phyloP scores from a whole-genome alignment of 2,888 invertebrate genomes.

The Bellardia pandia region DNA sequence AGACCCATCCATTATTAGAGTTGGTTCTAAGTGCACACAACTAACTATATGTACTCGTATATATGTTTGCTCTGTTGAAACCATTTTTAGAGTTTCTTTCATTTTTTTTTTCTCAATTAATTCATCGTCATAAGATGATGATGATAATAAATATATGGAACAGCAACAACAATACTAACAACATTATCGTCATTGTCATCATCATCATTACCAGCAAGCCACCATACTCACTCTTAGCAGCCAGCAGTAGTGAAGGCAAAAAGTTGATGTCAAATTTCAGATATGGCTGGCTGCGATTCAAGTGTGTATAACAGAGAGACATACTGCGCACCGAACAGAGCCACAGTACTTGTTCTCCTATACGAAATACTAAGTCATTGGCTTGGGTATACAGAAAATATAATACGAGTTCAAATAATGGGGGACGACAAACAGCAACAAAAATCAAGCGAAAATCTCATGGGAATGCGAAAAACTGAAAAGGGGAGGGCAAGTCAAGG shows the following conservation, averaged over 20 bases:
- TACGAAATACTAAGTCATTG: constrained; percentile 56
- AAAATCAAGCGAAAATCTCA: constrained; percentile 46
- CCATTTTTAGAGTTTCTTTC: constrained; percentile 59
- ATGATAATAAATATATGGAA: constrained; percentile 58
- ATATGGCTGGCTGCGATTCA: constrained; percentile 62
- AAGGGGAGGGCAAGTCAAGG: constrained; percentile 41
- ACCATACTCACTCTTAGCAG: constrained; percentile 32
- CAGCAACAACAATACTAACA: constrained; percentile 36
- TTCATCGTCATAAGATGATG: constrained; percentile 58
- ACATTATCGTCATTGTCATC: constrained; percentile 33
- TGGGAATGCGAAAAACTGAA: constrained; percentile 46
- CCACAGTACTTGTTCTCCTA: constrained; percentile 49
- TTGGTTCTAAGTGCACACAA: constrained; percentile 42
- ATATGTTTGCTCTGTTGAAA: constrained; percentile 42
- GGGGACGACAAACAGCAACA: constrained; percentile 43
- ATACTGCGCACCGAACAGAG: constrained; percentile 32
- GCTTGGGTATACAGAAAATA: constrained; percentile 73
- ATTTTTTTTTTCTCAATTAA: constrained; percentile 16
- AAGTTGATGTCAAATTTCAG: constrained; percentile 70
- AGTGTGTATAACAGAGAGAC: constrained; percentile 66
- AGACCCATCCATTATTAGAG: constrained; percentile 67
- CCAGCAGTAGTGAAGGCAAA: constrained; percentile 34
- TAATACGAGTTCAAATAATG: constrained; percentile 61
- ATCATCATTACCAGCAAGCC: constrained; percentile 36
- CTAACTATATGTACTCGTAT: not conserved